Evolutionary conservation across 2,888 invertebrate genomes (phyloP), one percentile per base, ranked within the genome.

Genomic region (Nysson spinosus): DNA sequence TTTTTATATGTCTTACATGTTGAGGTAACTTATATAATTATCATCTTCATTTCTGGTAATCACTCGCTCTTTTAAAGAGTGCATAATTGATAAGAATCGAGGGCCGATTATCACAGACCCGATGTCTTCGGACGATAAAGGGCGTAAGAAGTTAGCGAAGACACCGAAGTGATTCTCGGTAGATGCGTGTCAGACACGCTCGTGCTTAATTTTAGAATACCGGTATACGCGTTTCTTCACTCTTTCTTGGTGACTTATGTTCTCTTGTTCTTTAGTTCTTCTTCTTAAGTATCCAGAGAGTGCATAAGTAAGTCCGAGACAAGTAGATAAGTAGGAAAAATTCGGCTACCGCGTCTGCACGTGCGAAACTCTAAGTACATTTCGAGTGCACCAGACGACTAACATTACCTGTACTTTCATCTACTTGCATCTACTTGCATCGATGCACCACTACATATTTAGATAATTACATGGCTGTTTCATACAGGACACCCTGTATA

Each of bases 201-300:
- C 39, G 40, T 58, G 54, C 61, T 72, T 73, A 73, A 73, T 70
- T 76, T 76, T 72, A 70, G 63, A 72, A 63, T 42, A 37, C 52
- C 65, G 44, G 49, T 24, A 42, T 46, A 20, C 40, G 3, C 17
- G 20, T 34, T 40, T 47, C 39, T 26, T 51, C 40, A 37, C 49
- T 51, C 60, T 57, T 35, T 35, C 40, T 19, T 40, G 22, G 16
- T 16, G 28, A 14, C 35, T 14, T 7, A 12, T 20, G 3, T 4
- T 6, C 34, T 16, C 14, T 44, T 50, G 26, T 54, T 20, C 34
- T 12, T 22, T 28, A 1, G 4, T 9, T 17, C 12, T 6, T 16
- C 19, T 7, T 22, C 30, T 16, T 24, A 46, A 72, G 69, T 69
- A 34, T 44, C 47, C 43, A 20, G 17, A 17, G 39, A 58, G 57